A percentile compares a stretch with the other conserved stretches of the same genome.
Evolutionary conservation across 2,113 vertebrate species (phyloP).

Genomic region (Himantopus leucocephalus): DNA sequence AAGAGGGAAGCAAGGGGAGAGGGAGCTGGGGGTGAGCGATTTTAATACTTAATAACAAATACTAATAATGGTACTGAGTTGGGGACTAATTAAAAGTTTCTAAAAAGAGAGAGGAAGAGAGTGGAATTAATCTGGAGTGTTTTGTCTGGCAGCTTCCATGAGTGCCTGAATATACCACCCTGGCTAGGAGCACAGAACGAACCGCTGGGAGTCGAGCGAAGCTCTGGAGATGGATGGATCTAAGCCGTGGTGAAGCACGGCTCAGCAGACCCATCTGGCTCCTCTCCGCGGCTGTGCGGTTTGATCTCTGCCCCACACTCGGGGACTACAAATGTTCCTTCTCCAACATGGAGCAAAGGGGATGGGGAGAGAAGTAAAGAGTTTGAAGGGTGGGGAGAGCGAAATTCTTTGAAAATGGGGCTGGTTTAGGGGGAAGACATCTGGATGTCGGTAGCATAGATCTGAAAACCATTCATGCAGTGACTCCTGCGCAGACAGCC

Average conservation of each 20-base stretch:
- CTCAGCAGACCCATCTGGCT: background rate
- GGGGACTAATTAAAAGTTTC: constrained; percentile 78
- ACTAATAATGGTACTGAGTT: constrained; percentile 72
- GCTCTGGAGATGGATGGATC: background rate
- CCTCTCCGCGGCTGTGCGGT: background rate
- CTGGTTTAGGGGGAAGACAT: background rate
- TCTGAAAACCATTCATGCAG: background rate
- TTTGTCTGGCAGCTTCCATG: constrained; percentile 31
- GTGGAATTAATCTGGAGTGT: constrained; percentile 49
- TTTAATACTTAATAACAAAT: constrained; percentile 79
- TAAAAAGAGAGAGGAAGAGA: constrained; percentile 60
- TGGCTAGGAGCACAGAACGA: background rate
- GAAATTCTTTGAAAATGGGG: background rate
- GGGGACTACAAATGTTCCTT: background rate
- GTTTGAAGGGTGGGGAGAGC: background rate
- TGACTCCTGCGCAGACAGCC: background rate
- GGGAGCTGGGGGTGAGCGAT: constrained; percentile 40
- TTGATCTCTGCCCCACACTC: background rate
- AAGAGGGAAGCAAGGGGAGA: constrained; percentile 44
- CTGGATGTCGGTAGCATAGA: background rate
- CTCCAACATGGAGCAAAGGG: background rate
- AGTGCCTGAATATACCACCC: background rate
- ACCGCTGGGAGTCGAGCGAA: background rate
- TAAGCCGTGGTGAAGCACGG: accelerated
- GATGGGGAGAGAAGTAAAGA: background rate